Evolutionary conservation across 2,113 vertebrate species (phyloP).

Genomic region (Acanthisitta chloris): DNA sequence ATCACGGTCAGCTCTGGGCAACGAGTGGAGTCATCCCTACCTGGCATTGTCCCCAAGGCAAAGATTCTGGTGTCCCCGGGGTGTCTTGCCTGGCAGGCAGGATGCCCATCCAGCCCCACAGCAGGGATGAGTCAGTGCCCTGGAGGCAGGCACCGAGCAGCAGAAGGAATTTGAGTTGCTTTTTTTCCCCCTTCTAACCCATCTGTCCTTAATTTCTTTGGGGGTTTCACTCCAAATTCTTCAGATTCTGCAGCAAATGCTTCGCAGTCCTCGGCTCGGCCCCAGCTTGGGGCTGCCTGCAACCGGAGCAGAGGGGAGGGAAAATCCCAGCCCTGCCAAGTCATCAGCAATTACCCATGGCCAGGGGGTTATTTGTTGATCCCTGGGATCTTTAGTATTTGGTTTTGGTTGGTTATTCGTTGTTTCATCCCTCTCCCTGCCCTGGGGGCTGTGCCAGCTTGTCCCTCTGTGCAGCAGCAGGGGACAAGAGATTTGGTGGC

Average conservation of each 20-base stretch:
- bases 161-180: conserved; percentile 7
- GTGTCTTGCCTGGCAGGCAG: accelerated
- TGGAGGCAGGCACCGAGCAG: not conserved
- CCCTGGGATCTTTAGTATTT: not conserved
- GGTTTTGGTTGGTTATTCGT: too few relatives aligned
- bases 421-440: not conserved
- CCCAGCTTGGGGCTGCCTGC: not conserved
- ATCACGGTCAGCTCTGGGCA: accelerated
- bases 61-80: not conserved
- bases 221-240: conserved; percentile 63
- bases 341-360: accelerated
- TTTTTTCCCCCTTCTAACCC: not conserved
- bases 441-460: not conserved
- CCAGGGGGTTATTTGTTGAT: not conserved
- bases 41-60: not conserved
- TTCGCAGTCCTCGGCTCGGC: not conserved
- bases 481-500: not conserved
- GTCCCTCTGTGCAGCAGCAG: not conserved
- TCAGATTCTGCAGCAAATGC: conserved; percentile 54
- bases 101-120: accelerated
- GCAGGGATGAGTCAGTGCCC: not conserved
- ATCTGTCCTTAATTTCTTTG: conserved; percentile 69
- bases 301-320: not conserved
- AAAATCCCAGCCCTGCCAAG: not conserved
- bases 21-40: not conserved